Evolutionary conservation across 2,113 vertebrate genomes (phyloP).

Genomic region (Erythrocercus mccallii): DNA sequence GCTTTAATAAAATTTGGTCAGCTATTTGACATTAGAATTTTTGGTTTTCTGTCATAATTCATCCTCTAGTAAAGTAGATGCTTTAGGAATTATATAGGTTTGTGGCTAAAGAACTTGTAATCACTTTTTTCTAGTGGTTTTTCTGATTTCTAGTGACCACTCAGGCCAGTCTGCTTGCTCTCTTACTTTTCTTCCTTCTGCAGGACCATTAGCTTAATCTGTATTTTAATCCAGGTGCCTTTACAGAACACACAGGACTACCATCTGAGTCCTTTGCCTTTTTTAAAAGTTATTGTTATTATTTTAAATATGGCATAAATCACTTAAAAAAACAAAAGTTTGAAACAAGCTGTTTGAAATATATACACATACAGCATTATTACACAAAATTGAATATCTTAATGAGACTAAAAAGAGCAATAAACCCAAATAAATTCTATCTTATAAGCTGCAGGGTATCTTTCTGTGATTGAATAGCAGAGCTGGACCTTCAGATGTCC

Average conservation of each 20-base stretch:
- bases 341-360: not conserved
- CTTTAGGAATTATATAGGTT: not conserved
- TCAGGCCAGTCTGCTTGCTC: not conserved
- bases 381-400: not conserved
- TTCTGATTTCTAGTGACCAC: not conserved
- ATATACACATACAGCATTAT: not conserved
- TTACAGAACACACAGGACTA: not conserved
- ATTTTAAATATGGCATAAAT: not conserved
- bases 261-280: not conserved
- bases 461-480: not conserved
- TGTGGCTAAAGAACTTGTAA: not conserved
- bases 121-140: not conserved
- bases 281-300: not conserved
- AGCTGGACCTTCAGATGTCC: not conserved
- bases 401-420: not conserved
- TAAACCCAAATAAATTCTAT: not conserved
- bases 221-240: not conserved
- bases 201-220: not conserved
- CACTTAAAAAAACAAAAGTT: not conserved
- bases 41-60: not conserved
- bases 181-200: not conserved
- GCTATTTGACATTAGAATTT: not conserved
- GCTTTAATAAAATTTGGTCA: not conserved
- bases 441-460: not conserved
- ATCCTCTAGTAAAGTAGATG: not conserved